phyloP scores from a whole-genome alignment of 2,113 vertebrate genomes.

The Mesembrinibis cayennensis region DNA sequence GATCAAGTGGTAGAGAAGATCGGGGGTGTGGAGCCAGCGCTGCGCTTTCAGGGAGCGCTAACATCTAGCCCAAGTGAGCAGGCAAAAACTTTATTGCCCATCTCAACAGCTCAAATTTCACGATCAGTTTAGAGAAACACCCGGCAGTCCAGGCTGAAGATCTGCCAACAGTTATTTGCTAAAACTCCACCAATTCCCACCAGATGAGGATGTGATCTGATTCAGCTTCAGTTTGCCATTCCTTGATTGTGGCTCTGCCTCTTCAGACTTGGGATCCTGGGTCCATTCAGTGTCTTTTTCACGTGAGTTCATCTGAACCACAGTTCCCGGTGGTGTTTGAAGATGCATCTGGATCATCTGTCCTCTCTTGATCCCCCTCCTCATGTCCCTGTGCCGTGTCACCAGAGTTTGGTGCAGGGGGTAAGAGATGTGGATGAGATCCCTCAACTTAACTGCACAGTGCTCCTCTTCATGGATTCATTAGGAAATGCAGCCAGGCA shows the following conservation, averaged over 20 bases:
- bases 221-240: neutral
- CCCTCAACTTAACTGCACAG: neutral
- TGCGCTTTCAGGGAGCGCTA: neutral
- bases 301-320: neutral
- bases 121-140: neutral
- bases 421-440: neutral
- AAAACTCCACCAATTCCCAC: neutral
- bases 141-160: neutral
- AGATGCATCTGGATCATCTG: neutral
- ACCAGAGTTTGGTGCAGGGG: neutral
- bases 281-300: neutral
- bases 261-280: fast-evolving
- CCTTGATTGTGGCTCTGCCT: neutral
- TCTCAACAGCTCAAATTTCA: neutral
- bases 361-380: neutral
- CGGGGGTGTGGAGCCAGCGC: fast-evolving
- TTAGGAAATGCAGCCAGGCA: neutral
- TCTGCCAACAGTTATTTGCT: neutral
- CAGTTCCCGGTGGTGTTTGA: neutral
- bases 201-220: neutral
- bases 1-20: neutral
- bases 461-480: neutral
- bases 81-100: neutral
- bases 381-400: neutral
- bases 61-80: neutral